Conservation (phyloP, 2,113 vertebrate genomes). For the Sinocyclocheilus anophthalmus region DNA sequence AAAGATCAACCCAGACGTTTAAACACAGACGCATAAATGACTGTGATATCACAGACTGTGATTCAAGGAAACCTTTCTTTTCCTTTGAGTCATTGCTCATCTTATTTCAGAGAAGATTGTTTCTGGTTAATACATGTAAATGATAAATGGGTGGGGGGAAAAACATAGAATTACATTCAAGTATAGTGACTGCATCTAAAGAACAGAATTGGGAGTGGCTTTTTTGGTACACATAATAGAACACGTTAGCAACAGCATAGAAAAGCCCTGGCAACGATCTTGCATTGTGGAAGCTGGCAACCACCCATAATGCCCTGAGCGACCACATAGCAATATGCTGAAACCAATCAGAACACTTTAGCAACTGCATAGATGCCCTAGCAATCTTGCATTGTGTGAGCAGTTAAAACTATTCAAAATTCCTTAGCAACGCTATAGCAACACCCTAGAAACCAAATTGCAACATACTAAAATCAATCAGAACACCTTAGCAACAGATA, state of each 20-base stretch:
- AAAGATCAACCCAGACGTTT: conserved; percentile 3
- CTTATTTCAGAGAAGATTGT: background rate
- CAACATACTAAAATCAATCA: background rate
- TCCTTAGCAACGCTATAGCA: background rate
- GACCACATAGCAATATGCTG: background rate
- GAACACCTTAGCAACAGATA: background rate
- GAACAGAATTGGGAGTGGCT: background rate
- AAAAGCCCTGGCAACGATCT: background rate
- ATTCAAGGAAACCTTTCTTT: background rate
- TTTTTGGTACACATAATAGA: background rate
- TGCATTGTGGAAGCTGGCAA: background rate
- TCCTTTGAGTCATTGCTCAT: background rate
- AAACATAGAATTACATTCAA: background rate
- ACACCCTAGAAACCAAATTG: background rate
- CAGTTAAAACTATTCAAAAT: background rate
- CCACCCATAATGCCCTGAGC: background rate
- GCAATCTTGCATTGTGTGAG: no score
- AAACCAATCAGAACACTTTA: background rate
- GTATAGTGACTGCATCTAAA: background rate
- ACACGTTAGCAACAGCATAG: background rate
- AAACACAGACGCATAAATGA: background rate
- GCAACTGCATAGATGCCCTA: background rate
- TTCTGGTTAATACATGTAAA: background rate
- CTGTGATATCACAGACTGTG: background rate
- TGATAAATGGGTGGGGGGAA: background rate